Evolutionary conservation across 2,113 vertebrate species (phyloP).

Genomic region (Sardina pilchardus): DNA sequence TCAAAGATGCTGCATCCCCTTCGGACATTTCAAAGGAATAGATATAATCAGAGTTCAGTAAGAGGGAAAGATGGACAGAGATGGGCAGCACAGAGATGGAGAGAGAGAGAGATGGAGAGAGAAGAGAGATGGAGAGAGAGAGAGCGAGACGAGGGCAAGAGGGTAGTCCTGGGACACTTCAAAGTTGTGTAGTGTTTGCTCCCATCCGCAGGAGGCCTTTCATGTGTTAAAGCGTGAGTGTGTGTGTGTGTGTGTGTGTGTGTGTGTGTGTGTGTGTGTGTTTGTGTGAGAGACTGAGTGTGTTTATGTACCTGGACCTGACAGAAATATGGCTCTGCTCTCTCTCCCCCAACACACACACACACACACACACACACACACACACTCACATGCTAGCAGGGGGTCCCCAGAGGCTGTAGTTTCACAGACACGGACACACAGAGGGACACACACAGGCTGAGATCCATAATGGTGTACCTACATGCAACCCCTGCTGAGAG

Average conservation of each 20-base stretch:
- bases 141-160: conserved; percentile 18
- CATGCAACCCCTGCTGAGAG: conserved; percentile 34
- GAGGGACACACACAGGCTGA: conserved; percentile 24
- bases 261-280: conserved; percentile 48
- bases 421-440: conserved; percentile 14
- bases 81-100: conserved; percentile 58
- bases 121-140: neutral
- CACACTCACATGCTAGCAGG: neutral
- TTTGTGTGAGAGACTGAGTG: conserved; percentile 37
- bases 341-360: neutral
- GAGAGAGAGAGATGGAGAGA: conserved; percentile 47
- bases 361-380: neutral
- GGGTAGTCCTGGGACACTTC: conserved; percentile 60
- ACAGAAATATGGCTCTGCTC: neutral
- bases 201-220: conserved; percentile 62
- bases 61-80: conserved; percentile 48
- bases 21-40: conserved; percentile 40
- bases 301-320: neutral
- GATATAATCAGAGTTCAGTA: neutral
- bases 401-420: conserved; percentile 20
- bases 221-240: conserved; percentile 66
- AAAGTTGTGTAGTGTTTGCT: conserved; percentile 65
- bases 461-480: conserved; percentile 37
- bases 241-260: conserved; percentile 27
- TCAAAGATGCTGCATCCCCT: conserved; percentile 28